Evolutionary conservation across 2,888 invertebrate species (phyloP), one percentile per base, ranked within the genome.

Genomic region (Drosophila buzzatii): DNA sequence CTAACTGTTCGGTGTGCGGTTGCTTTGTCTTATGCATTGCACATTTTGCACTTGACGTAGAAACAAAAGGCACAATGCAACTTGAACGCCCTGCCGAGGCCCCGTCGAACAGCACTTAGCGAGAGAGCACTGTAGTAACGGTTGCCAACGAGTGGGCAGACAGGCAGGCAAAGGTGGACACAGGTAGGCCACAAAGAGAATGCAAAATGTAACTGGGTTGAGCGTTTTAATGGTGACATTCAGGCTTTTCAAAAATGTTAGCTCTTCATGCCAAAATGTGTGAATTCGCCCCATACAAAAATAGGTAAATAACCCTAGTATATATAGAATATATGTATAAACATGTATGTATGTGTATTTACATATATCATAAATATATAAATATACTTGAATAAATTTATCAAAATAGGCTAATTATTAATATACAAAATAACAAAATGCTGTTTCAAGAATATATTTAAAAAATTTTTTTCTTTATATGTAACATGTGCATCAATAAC

Each of bases 1-100:
- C 51, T 56, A 56, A 52, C 64, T 47, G 53, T 60, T 66, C 57
- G 65, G 80, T 45, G 60, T 81, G 77, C 45, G 77, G 70, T 73
- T 70, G 82, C 76, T 85, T 84, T 84, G 84, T 87, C 78, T 82
- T 76, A 65, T 73, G 78, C 81, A 73, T 74, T 83, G 89, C 84
- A 80, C 86, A 85, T 83, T 85, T 82, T 78, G 75, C 89, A 81
- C 85, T 85, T 85, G 82, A 77, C 73, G 72, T 62, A 56, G 37
- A 68, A 76, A 85, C 80, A 82, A 86, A 87, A 81, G 77, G 62
- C 74, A 53, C 27, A 66, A 37, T 64, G 62, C 55, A 63, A 55
- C 39, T 44, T 49, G 56, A 56, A 37, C 68, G 51, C 59, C 56
- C 61, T 63, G 63, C 27, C 69, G 64, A 55, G 39, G 66, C 47